Percentiles rank a stretch among this genome's conserved stretches.
phyloP scores from a whole-genome alignment of 1,140 invertebrate species.

The Rhopalosiphum padi region DNA sequence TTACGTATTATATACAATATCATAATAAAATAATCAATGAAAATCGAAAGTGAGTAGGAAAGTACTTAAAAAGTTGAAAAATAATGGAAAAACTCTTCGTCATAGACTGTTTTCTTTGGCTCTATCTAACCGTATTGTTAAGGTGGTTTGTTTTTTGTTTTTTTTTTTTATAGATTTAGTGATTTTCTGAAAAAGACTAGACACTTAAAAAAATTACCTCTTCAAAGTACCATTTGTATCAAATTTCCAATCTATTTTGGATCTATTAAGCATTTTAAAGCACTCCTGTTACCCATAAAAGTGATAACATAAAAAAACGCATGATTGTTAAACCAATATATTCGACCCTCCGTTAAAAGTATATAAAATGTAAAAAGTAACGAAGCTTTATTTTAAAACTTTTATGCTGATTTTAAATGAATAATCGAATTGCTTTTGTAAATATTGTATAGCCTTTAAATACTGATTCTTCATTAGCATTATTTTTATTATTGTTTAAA shows the following conservation, averaged over 20 bases:
- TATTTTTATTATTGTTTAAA: background rate
- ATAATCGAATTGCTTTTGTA: background rate
- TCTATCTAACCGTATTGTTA: background rate
- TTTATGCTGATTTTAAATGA: background rate
- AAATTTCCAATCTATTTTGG: background rate
- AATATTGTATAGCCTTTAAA: background rate
- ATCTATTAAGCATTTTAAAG: background rate
- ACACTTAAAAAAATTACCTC: background rate
- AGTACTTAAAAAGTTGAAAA: background rate
- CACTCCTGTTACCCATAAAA: background rate
- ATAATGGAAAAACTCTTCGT: background rate
- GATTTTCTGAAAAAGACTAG: background rate
- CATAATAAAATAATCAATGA: background rate
- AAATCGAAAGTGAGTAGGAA: background rate
- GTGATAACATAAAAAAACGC: background rate
- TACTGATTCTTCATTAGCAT: no score
- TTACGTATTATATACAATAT: no score
- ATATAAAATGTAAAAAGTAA: background rate
- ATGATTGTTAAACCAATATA: background rate
- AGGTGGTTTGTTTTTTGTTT: background rate
- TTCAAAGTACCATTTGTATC: background rate
- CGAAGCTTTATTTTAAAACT: background rate
- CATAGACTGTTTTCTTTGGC: background rate
- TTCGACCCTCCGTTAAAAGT: background rate
- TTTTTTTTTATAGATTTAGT: background rate